phyloP scores from a whole-genome alignment of 1,140 invertebrate species.

The Halesus radiatus region DNA sequence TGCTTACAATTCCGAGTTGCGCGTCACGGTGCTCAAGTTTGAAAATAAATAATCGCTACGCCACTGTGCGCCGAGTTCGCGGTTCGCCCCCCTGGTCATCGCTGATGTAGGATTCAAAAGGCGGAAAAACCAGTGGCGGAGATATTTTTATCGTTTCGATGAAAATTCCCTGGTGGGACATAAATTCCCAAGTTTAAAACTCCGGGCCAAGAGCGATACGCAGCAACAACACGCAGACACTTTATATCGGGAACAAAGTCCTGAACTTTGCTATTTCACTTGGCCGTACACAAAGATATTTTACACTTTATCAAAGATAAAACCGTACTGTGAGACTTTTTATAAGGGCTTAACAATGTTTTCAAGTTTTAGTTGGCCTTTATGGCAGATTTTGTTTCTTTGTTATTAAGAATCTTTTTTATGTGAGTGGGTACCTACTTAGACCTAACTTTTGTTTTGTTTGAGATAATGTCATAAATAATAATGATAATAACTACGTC shows the following conservation, averaged over 20 bases:
- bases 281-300: slow-evolving; percentile 15
- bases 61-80: neutral
- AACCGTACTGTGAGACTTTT: slow-evolving; percentile 17
- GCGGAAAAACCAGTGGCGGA: slow-evolving; percentile 40
- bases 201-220: slow-evolving; percentile 33
- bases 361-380: slow-evolving; percentile 13
- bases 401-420: slow-evolving; percentile 16
- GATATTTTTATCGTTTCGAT: slow-evolving; percentile 56
- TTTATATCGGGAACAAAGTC: slow-evolving; percentile 28
- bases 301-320: slow-evolving; percentile 35
- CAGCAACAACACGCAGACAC: slow-evolving; percentile 36
- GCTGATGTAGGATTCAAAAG: slow-evolving; percentile 28
- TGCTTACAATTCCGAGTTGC: too few relatives aligned
- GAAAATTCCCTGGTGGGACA: slow-evolving; percentile 55
- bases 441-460: too few relatives aligned
- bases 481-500: neutral
- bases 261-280: slow-evolving; percentile 32
- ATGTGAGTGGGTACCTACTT: neutral
- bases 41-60: slow-evolving; percentile 20
- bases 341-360: slow-evolving; percentile 33
- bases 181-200: slow-evolving; percentile 55
- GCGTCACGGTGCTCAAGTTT: neutral
- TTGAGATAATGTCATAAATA: too few relatives aligned
- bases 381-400: neutral
- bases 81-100: slow-evolving; percentile 14